phyloP scores from a whole-genome alignment of 1,140 invertebrate genomes.

The Pseudobourletiella spinata region DNA sequence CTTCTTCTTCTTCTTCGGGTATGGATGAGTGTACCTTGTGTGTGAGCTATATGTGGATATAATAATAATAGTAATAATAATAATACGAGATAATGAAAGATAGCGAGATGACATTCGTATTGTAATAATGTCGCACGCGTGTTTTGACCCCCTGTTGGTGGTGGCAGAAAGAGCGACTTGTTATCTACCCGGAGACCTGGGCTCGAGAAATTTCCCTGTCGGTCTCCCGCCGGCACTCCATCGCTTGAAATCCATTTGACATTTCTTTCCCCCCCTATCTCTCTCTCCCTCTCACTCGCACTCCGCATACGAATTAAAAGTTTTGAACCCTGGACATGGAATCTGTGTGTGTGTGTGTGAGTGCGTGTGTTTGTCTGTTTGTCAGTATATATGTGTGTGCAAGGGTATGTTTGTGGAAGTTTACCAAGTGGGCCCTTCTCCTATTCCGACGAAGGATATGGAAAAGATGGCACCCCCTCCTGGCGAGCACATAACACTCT shows the following conservation, averaged over 20 bases:
- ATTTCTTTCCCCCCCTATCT: too few relatives aligned
- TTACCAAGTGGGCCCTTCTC: too few relatives aligned
- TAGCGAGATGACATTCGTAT: constrained; percentile 26
- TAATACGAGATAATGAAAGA: constrained; percentile 19
- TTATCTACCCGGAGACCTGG: constrained; percentile 25
- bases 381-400: not conserved
- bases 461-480: not conserved
- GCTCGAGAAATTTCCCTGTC: constrained; percentile 28
- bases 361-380: constrained; percentile 4
- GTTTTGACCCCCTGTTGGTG: constrained; percentile 21
- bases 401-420: too few relatives aligned
- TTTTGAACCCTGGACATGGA: not conserved
- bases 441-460: too few relatives aligned
- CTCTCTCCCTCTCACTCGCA: constrained; percentile 27
- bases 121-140: constrained; percentile 33
- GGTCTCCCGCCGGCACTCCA: constrained; percentile 18
- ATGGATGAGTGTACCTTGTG: not conserved
- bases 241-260: constrained; percentile 29
- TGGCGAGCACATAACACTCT: too few relatives aligned
- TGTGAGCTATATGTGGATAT: not conserved
- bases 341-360: not conserved
- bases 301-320: constrained; percentile 30
- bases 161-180: constrained; percentile 29
- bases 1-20: too few relatives aligned
- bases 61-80: too few relatives aligned